Base-by-base conservation (phyloP, 2,888 invertebrate genomes). In the Ennomos quercinarius region DNA sequence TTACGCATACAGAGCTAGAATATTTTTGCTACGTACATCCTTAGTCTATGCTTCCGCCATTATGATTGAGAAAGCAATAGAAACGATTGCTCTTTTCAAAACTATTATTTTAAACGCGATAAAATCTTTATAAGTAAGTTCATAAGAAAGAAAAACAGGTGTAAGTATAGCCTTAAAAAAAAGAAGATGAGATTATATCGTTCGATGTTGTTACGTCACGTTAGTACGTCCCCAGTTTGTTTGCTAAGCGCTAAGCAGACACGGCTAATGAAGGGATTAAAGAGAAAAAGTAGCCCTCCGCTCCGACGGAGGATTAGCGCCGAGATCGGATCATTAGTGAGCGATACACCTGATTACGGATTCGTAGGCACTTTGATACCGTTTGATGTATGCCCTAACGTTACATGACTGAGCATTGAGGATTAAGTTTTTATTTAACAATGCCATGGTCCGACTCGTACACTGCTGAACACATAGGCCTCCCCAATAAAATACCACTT, bases 201-300 rank as follows among this genome's bases (percentile, higher is more conserved):
- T 63, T 61, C 50, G 51, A 54, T 48, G 41, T 46, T 37, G 43
- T 53, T 47, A 53, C 51, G 48, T 41, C 49, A 12, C 35, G 34
- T 35, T 6, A 47, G 53, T 56, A 53, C 40, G 62, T 60, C 56
- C 52, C 58, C 50, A 66, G 68, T 75, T 73, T 79, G 76, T 82
- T 82, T 76, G 74, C 68, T 56, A 72, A 78, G 76, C 83, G 77
- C 75, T 77, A 77, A 80, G 80, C 75, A 79, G 81, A 80, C 79
- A 74, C 71, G 78, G 81, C 81, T 89, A 89, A 90, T 89, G 84
- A 86, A 81, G 80, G 84, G 87, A 84, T 88, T 88, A 87, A 75
- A 68, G 80, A 88, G 86, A 89, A 89, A 89, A 90, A 89, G 84
- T 85, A 84, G 76, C 78, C 80, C 76, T 75, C 66, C 52, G 76